Evolutionary conservation across 2,797 vertebrate species (phyloP).

Genomic region (Pseudomugil tenellus): DNA sequence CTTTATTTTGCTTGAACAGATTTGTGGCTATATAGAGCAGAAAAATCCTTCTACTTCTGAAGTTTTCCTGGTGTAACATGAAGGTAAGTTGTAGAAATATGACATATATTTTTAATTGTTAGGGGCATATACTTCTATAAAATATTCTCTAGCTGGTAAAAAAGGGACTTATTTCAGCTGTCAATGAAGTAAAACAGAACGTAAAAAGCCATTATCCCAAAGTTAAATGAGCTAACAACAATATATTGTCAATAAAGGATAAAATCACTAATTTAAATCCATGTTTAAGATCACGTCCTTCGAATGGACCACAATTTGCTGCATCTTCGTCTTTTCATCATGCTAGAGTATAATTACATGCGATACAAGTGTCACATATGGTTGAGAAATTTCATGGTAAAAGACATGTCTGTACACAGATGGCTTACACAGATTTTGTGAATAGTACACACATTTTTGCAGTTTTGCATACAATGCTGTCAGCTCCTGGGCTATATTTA

Average conservation of each 20-base stretch:
- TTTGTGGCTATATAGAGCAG: not conserved
- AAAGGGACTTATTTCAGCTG: no score
- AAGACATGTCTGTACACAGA: slow-evolving; percentile 55
- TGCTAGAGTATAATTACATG: slow-evolving; percentile 49
- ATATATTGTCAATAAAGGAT: not conserved
- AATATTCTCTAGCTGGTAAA: no score
- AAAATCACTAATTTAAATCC: not conserved
- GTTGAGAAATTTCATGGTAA: slow-evolving; percentile 62
- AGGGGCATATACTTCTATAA: no score
- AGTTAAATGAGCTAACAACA: no score
- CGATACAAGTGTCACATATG: slow-evolving; percentile 58
- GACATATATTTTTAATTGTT: no score
- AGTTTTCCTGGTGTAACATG: not conserved
- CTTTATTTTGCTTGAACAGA: not conserved
- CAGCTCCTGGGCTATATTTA: slow-evolving; percentile 60
- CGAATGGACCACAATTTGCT: slow-evolving; percentile 18
- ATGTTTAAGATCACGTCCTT: slow-evolving; percentile 18
- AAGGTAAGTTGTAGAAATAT: no score
- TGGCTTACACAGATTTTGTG: slow-evolving; percentile 52
- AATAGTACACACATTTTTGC: slow-evolving; percentile 48
- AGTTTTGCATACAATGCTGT: slow-evolving; percentile 63
- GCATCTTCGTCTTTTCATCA: slow-evolving; percentile 43
- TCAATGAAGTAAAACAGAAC: no score
- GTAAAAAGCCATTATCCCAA: no score
- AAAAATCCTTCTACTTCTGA: not conserved